Evolutionary conservation across 2,888 invertebrate species (phyloP).

Genomic region (Pogonocherus hispidulus): DNA sequence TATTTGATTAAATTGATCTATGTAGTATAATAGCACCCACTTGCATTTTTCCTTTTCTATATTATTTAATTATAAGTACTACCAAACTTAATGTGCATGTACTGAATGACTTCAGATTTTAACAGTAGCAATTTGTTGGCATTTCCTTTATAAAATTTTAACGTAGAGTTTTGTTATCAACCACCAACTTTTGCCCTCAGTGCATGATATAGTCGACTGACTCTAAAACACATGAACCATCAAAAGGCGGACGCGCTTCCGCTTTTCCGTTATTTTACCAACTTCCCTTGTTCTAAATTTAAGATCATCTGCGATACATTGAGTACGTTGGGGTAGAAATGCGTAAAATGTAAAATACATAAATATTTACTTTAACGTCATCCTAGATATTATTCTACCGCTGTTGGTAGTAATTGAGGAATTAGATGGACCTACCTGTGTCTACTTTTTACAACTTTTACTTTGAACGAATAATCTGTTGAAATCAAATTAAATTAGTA

Average conservation of each 20-base stretch:
- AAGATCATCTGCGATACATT: neutral
- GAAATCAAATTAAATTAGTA: too few species aligned
- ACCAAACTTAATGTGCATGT: neutral
- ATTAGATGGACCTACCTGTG: too few species aligned
- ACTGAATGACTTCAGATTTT: neutral
- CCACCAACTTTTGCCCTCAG: conserved; percentile 28
- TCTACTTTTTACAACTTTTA: too few species aligned
- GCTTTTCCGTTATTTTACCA: conserved; percentile 38
- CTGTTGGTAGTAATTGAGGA: too few species aligned
- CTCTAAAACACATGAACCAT: conserved; percentile 34
- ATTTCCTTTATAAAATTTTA: conserved; percentile 7
- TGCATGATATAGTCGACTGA: conserved; percentile 36
- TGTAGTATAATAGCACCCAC: too few species aligned
- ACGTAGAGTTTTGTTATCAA: conserved; percentile 19
- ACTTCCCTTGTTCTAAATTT: conserved; percentile 22
- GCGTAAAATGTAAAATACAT: neutral
- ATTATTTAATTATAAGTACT: too few species aligned
- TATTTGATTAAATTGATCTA: too few species aligned
- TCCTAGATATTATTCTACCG: too few species aligned
- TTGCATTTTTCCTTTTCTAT: too few species aligned
- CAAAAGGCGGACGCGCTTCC: conserved; percentile 50
- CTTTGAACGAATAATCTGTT: too few species aligned
- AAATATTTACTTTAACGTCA: too few species aligned
- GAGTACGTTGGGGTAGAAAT: neutral
- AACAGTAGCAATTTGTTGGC: neutral